A percentile compares a stretch with the other conserved stretches of the same genome.
phyloP scores from a whole-genome alignment of 2,797 vertebrate species.

The Poecilia velifera region DNA sequence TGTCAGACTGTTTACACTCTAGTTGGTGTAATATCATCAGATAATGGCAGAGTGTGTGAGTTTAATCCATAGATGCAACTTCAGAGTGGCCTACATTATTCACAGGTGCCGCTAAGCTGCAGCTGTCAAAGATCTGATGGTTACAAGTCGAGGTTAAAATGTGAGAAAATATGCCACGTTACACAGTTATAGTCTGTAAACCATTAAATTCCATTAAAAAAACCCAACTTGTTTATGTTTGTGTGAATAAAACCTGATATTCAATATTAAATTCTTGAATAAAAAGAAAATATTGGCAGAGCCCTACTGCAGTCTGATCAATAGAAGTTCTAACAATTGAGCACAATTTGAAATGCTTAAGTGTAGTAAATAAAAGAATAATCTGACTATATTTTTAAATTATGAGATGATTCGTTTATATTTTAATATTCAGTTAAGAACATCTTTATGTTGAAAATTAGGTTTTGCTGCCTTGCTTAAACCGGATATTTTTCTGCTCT shows the following conservation, averaged over 20 bases:
- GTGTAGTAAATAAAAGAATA: neutral
- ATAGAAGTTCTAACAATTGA: neutral
- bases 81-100: slow-evolving; percentile 38
- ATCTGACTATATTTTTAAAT: neutral
- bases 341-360: neutral
- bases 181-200: neutral
- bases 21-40: slow-evolving; percentile 47
- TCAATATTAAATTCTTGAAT: neutral
- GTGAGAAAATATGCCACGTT: neutral
- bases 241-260: neutral
- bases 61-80: slow-evolving; percentile 49
- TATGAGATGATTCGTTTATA: neutral
- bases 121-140: slow-evolving; percentile 31
- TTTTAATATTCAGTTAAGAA: neutral
- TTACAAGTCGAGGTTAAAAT: slow-evolving; percentile 32
- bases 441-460: neutral
- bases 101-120: neutral
- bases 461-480: neutral
- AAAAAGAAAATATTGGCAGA: neutral
- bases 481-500: slow-evolving; percentile 1
- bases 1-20: slow-evolving; percentile 49
- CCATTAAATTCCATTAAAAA: neutral
- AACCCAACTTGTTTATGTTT: neutral
- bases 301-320: neutral
- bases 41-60: slow-evolving; percentile 31